phyloP scores from a whole-genome alignment of 2,888 invertebrate genomes.

The Erebia palarica region DNA sequence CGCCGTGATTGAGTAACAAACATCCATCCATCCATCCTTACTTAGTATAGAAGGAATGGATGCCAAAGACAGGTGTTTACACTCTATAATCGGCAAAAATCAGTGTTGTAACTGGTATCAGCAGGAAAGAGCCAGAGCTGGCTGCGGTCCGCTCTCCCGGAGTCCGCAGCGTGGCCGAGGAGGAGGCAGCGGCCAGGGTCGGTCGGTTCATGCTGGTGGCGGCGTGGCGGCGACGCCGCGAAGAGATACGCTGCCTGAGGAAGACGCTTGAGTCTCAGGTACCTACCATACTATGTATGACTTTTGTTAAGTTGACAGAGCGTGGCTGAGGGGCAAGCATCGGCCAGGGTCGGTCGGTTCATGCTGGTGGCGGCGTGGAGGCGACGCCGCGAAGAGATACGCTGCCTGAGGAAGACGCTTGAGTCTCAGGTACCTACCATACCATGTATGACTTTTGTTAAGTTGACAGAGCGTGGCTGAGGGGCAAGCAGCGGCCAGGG shows the following conservation, averaged over 20 bases:
- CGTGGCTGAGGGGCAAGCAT: conserved; percentile 62
- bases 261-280: conserved; percentile 73
- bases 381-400: conserved; percentile 73
- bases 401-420: conserved; percentile 69
- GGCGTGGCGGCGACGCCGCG: conserved; percentile 79
- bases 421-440: conserved; percentile 60
- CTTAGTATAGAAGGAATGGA: too few relatives aligned
- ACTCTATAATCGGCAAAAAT: too few relatives aligned
- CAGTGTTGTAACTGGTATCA: background rate
- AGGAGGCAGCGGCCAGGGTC: conserved; percentile 70
- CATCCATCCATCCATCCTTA: too few relatives aligned
- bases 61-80: too few relatives aligned
- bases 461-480: conserved; percentile 53
- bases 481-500: conserved; percentile 66
- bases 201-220: conserved; percentile 73
- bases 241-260: conserved; percentile 71
- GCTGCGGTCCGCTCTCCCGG: conserved; percentile 49
- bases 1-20: too few relatives aligned
- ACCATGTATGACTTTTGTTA: too few relatives aligned
- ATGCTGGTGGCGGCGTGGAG: conserved; percentile 81
- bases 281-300: background rate
- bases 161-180: conserved; percentile 49
- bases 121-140: conserved; percentile 39
- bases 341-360: conserved; percentile 67
- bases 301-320: too few relatives aligned